These are phyloP conservation scores for Geopemphigus sp. DNA, from an alignment of 1,140 invertebrate genomes.

Conservation along the genomic window DNA sequence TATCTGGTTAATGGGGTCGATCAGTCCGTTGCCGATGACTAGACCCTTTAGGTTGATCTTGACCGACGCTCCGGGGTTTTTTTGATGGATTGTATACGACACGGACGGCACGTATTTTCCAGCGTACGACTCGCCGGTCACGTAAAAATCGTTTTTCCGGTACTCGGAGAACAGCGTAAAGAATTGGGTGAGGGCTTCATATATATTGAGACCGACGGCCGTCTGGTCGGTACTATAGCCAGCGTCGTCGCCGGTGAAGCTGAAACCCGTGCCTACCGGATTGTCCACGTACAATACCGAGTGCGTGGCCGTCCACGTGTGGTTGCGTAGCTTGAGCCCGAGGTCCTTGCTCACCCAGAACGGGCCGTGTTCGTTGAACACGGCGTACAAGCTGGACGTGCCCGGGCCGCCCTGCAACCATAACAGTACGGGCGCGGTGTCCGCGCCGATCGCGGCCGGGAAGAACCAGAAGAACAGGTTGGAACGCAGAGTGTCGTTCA, in stretches of 20 bases:
- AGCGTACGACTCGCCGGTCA: constrained; percentile 61
- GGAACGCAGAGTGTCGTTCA: constrained; percentile 59
- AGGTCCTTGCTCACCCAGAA: constrained; percentile 59
- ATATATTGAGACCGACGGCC: constrained; percentile 67
- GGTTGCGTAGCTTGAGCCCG: constrained; percentile 52
- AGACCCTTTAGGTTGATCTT: constrained; percentile 68
- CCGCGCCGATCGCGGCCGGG: constrained; percentile 58
- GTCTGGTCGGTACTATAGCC: constrained; percentile 69
- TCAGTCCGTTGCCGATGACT: constrained; percentile 81
- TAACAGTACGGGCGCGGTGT: constrained; percentile 65
- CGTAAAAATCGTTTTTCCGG: constrained; percentile 52
- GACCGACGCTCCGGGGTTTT: constrained; percentile 62
- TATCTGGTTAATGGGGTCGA: constrained; percentile 76
- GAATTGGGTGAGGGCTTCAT: constrained; percentile 68
- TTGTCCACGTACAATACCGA: constrained; percentile 86
- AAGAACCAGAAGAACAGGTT: constrained; percentile 81
- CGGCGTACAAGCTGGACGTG: constrained; percentile 66
- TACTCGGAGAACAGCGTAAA: constrained; percentile 63
- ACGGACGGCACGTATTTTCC: constrained; percentile 62
- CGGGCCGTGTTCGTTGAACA: constrained; percentile 66
- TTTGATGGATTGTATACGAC: constrained; percentile 59
- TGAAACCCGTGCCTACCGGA: constrained; percentile 79
- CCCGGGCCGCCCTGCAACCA: constrained; percentile 81
- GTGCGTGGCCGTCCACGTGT: constrained; percentile 72
- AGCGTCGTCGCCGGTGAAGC: constrained; percentile 55